Conservation (phyloP, 2,113 vertebrate species). For the Macrotis lagotis region DNA sequence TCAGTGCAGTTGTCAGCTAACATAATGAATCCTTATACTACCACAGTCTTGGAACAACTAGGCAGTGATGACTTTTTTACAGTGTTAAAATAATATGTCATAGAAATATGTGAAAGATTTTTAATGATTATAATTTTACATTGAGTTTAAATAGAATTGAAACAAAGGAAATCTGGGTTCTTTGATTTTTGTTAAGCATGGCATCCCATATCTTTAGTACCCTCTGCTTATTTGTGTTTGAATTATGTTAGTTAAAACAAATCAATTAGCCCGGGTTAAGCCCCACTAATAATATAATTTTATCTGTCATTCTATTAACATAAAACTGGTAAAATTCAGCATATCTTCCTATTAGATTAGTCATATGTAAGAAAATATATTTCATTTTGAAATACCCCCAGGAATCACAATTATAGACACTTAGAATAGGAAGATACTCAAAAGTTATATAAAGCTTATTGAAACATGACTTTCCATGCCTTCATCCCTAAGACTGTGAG, state of each 20-base stretch:
- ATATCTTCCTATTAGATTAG: not conserved
- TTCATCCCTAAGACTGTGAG: not conserved
- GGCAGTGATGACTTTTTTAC: constrained; percentile 60
- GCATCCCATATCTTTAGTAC: not conserved
- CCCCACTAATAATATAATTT: not conserved
- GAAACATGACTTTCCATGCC: not conserved
- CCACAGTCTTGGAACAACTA: constrained; percentile 66
- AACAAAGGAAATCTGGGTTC: not conserved
- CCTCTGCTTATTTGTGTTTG: not conserved
- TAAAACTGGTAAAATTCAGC: not conserved
- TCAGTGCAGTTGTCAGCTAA: constrained; percentile 73
- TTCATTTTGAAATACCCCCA: not conserved
- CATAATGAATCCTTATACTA: constrained; percentile 72
- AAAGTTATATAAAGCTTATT: not conserved
- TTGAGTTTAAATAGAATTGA: constrained; percentile 65
- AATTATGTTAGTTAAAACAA: not conserved
- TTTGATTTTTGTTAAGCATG: constrained; percentile 39
- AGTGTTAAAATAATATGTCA: constrained; percentile 44
- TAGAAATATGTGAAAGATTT: not conserved
- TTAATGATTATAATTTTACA: constrained; percentile 42
- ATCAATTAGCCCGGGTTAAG: not conserved
- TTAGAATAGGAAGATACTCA: not conserved
- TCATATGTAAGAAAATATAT: not conserved
- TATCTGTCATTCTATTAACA: not conserved
- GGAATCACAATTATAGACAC: not conserved